Evolutionary conservation across 2,888 invertebrate genomes (phyloP), one percentile per base, ranked within the genome.

Genomic region (Dicyrtoma fusca): DNA sequence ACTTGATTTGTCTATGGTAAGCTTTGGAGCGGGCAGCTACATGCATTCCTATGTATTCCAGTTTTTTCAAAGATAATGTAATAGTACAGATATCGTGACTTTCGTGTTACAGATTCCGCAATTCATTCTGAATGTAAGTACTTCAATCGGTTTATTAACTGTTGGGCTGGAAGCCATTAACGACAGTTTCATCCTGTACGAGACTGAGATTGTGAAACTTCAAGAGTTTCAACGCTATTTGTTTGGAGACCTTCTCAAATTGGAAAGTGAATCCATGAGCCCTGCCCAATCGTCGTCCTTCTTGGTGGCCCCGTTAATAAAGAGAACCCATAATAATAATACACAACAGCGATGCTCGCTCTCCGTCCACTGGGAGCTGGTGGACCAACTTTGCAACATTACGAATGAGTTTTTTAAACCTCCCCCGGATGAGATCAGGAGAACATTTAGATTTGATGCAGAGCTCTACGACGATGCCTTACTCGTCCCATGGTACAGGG

Each of bases 401-500:
- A 86, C 87, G 0, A 82, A 85, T 0, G 82, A 84, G 55, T 45
- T 55, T 25, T 53, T 63, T 25, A 13, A 17, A 8, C 26, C 47
- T 23, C 62, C 62, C 13, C 5, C 19, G 11, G 21, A 51, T 4
- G 84, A 85, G 71, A 87, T 89, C 77, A 85, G 87, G 59, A 81
- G 82, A 26, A 82, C 83, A 0, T 82, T 89, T 62, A 74, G 82
- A 0, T 89, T 92, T 11, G 85, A 85, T 0, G 83, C 85, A 11
- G 87, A 89, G 47, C 87, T 87, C 21, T 94, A 91, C 82, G 85
- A 88, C 34, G 86, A 91, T 79, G 87, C 88, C 55, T 89, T 98
- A 0, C 91, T 98, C 0, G 89, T 90, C 74, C 96, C 97, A 0
- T 94, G 92, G 89, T 97, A 97, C 83, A 86, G 90, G 79, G 34